Percentiles rank a stretch among this genome's conserved stretches.
Conservation (phyloP, 2,797 vertebrate species). For the Intellagama lesueurii region DNA sequence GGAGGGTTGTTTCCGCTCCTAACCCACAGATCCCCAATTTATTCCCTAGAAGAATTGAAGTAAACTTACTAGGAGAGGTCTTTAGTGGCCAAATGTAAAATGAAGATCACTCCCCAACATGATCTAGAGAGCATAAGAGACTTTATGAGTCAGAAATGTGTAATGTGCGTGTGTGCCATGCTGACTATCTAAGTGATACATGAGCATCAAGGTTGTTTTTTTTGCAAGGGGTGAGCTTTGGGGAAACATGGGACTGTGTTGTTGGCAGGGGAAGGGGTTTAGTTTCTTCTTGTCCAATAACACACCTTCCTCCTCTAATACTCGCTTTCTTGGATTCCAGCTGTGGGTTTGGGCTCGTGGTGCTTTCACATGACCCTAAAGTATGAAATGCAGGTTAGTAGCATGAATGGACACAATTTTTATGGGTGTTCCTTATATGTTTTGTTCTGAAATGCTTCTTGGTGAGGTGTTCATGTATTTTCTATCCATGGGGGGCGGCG, state of each 20-base stretch:
- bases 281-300: not conserved
- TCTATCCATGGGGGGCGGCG: not conserved
- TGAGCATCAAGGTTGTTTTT: too few species aligned
- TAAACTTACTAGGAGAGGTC: too few species aligned
- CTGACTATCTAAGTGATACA: too few species aligned
- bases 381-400: slow-evolving; percentile 98
- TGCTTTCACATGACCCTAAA: slow-evolving; percentile 99
- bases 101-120: too few species aligned
- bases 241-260: not conserved
- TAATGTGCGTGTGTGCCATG: too few species aligned
- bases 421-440: not conserved
- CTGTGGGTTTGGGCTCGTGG: slow-evolving; percentile 97
- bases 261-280: too few species aligned
- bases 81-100: too few species aligned
- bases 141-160: too few species aligned
- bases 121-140: too few species aligned
- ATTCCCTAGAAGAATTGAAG: too few species aligned
- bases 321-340: slow-evolving; percentile 79
- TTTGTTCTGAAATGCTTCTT: not conserved
- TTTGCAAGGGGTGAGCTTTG: not conserved
- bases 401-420: not conserved
- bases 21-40: too few species aligned
- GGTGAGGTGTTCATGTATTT: slow-evolving; percentile 25
- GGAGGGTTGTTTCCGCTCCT: too few species aligned
- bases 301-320: slow-evolving; percentile 39